phyloP scores from a whole-genome alignment of 1,140 invertebrate species.

The Triops cancriformis region DNA sequence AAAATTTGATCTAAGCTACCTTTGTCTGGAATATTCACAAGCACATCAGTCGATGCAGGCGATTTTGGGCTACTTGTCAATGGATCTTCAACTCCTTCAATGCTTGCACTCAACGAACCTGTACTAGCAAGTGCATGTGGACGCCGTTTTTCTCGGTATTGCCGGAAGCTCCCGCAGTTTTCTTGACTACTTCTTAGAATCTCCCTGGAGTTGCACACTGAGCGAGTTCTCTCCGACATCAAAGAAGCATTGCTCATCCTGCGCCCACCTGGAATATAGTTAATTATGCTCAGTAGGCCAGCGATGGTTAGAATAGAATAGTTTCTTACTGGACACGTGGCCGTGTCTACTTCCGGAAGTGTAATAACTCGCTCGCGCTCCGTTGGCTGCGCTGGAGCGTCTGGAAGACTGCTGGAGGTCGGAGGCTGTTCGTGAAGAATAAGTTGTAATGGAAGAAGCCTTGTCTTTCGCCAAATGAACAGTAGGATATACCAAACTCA shows the following conservation, averaged over 20 bases:
- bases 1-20: not conserved
- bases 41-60: not conserved
- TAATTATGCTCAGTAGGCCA: not conserved
- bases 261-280: not conserved
- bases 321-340: not conserved
- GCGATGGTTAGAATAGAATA: not conserved
- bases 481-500: not conserved
- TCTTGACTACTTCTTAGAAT: not conserved
- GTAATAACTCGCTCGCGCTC: not conserved
- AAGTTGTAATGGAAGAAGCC: not conserved
- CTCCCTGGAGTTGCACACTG: not conserved
- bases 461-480: too few relatives aligned
- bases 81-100: not conserved
- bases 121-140: not conserved
- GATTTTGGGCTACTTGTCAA: not conserved
- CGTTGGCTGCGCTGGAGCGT: not conserved
- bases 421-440: not conserved
- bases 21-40: conserved; percentile 1
- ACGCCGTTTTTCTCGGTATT: not conserved
- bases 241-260: not conserved
- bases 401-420: conserved; percentile 8
- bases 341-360: not conserved
- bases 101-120: not conserved
- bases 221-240: conserved; percentile 1
- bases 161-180: not conserved